phyloP scores from a whole-genome alignment of 2,888 invertebrate genomes.

The Cepaea hortensis region DNA sequence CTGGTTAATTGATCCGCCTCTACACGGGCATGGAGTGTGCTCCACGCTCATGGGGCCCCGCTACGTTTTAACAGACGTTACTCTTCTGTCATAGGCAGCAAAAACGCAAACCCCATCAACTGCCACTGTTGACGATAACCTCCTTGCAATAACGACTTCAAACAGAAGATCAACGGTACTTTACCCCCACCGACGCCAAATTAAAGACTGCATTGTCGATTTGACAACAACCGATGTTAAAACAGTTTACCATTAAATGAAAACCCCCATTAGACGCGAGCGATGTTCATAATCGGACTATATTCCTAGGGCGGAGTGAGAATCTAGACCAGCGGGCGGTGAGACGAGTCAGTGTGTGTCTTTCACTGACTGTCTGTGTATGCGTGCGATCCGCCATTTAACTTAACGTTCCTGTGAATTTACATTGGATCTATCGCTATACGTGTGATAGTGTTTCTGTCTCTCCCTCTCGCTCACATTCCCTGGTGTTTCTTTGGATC shows the following conservation, averaged over 20 bases:
- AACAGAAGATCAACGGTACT: too few relatives aligned
- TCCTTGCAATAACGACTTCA: too few relatives aligned
- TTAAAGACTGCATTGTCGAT: not conserved
- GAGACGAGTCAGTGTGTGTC: constrained; percentile 51
- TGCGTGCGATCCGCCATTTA: constrained; percentile 54
- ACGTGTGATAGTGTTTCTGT: constrained; percentile 5
- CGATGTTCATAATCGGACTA: constrained; percentile 43
- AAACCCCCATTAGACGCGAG: constrained; percentile 3
- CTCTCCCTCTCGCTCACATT: too few relatives aligned
- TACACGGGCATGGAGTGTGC: constrained; percentile 10
- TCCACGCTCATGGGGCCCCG: constrained; percentile 7
- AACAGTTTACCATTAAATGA: constrained; percentile 10
- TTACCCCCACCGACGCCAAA: not conserved
- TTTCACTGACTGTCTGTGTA: constrained; percentile 26
- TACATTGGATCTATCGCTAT: constrained; percentile 48
- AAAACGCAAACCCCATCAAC: too few relatives aligned
- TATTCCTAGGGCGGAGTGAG: constrained; percentile 48
- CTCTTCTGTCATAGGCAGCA: not conserved
- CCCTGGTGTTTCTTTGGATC: constrained; percentile 9
- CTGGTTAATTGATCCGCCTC: constrained; percentile 21
- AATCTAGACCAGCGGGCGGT: constrained; percentile 49
- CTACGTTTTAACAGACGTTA: constrained; percentile 21
- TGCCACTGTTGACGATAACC: too few relatives aligned
- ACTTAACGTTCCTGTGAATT: constrained; percentile 50
- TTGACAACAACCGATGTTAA: not conserved